These are phyloP conservation scores for Anthonomus grandis DNA, from an alignment of 1,140 invertebrate species.

Conservation along the genomic window DNA sequence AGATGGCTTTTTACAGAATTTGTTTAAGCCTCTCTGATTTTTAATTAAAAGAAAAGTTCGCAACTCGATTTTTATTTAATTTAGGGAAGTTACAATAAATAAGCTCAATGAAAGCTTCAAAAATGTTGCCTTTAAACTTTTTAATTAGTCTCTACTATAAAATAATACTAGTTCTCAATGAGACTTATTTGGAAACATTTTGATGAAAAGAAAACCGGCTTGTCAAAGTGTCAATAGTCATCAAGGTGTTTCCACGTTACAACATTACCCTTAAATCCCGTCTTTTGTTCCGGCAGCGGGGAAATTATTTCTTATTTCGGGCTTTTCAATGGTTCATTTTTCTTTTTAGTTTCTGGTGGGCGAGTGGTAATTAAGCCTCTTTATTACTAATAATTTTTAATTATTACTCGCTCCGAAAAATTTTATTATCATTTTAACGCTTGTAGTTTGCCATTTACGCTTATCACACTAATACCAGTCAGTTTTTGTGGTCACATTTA, in stretches of 20 bases:
- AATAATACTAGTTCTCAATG: no score
- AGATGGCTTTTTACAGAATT: no score
- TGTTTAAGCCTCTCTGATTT: no score
- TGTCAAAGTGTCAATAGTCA: conserved; percentile 46
- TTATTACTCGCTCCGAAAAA: no score
- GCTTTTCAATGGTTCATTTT: conserved; percentile 37
- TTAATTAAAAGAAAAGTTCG: no score
- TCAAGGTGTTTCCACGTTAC: conserved; percentile 58
- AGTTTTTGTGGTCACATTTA: no score
- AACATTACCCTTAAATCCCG: conserved; percentile 44
- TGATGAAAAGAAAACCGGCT: conserved; percentile 43
- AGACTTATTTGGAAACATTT: conserved; percentile 52
- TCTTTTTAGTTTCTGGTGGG: conserved; percentile 40
- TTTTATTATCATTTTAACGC: conserved; percentile 29
- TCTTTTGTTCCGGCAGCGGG: conserved; percentile 39
- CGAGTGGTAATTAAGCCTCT: conserved; percentile 31
- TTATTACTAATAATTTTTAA: no score
- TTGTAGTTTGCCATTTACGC: conserved; percentile 34
- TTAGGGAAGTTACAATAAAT: no score
- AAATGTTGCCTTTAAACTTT: conserved; percentile 6
- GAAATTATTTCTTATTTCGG: conserved; percentile 43
- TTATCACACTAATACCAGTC: no score
- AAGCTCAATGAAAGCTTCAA: conserved; percentile 19
- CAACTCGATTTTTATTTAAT: no score
- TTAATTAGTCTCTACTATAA: not conserved